A percentile compares a stretch with the other conserved stretches of the same genome.
These are phyloP conservation scores for Melanchra persicariae DNA, from an alignment of 2,888 invertebrate genomes.

Conservation along the genomic window DNA sequence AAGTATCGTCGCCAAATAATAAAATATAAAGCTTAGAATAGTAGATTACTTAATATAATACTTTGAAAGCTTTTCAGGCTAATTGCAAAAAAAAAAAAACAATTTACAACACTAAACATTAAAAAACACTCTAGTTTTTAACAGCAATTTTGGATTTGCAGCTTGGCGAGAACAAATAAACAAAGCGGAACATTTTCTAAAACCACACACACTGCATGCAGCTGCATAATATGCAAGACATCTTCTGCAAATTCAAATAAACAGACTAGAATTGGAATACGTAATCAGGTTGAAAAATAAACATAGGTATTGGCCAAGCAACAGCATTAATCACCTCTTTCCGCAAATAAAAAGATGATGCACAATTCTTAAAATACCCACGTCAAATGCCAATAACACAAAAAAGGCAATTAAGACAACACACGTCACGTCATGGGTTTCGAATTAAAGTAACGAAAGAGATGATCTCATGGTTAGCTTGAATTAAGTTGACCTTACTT, in stretches of 20 bases:
- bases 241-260: background rate
- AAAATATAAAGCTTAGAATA: too few relatives aligned
- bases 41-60: too few relatives aligned
- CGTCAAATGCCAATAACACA: conserved; percentile 39
- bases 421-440: conserved; percentile 30
- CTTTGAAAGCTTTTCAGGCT: too few relatives aligned
- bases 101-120: too few relatives aligned
- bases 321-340: conserved; percentile 19
- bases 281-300: conserved; percentile 3
- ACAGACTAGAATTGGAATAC: background rate
- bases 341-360: conserved; percentile 41
- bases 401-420: conserved; percentile 18
- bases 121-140: too few relatives aligned
- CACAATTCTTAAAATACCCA: conserved; percentile 39
- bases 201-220: too few relatives aligned
- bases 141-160: too few relatives aligned
- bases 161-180: background rate
- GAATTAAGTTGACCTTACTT: conserved; percentile 32
- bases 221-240: background rate
- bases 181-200: background rate
- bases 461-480: conserved; percentile 53
- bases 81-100: too few relatives aligned
- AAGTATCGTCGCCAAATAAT: background rate
- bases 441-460: conserved; percentile 34
- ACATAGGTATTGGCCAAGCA: conserved; percentile 1